Percentiles rank a stretch among this genome's conserved stretches.
phyloP scores from a whole-genome alignment of 2,888 invertebrate genomes.

The Drosophila niveifrons region DNA sequence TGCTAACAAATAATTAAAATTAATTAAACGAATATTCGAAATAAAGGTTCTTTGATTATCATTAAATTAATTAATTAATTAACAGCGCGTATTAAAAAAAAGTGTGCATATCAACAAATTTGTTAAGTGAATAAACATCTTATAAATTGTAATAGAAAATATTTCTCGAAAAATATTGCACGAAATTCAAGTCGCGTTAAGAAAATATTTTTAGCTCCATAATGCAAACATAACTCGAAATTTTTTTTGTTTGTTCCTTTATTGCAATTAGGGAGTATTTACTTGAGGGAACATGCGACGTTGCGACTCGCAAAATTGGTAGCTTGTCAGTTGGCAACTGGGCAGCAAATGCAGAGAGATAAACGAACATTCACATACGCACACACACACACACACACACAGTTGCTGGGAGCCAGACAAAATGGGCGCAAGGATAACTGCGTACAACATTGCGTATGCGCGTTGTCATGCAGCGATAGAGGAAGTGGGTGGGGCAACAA shows the following conservation, averaged over 20 bases:
- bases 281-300: conserved; percentile 21
- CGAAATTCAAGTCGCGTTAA: neutral
- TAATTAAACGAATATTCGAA: too few relatives aligned
- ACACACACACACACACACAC: conserved; percentile 7
- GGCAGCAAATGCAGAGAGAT: conserved; percentile 24
- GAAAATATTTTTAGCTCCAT: neutral
- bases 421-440: conserved; percentile 78
- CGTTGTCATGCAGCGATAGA: conserved; percentile 58
- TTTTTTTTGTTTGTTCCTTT: conserved; percentile 3
- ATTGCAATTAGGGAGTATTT: conserved; percentile 33
- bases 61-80: too few relatives aligned
- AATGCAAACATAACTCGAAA: neutral
- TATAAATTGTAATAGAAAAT: neutral
- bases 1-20: too few relatives aligned
- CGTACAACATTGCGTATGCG: conserved; percentile 77
- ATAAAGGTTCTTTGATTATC: too few relatives aligned
- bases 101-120: too few relatives aligned
- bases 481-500: conserved; percentile 23
- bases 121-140: too few relatives aligned
- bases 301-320: conserved; percentile 43
- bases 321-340: conserved; percentile 59
- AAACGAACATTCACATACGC: conserved; percentile 18
- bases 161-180: neutral
- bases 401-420: conserved; percentile 29
- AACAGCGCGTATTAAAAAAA: too few relatives aligned